Evolutionary conservation across 92 coral and sea anemone species (phyloP), one percentile per base, ranked within the genome.

Genomic region (Palythoa grandis): DNA sequence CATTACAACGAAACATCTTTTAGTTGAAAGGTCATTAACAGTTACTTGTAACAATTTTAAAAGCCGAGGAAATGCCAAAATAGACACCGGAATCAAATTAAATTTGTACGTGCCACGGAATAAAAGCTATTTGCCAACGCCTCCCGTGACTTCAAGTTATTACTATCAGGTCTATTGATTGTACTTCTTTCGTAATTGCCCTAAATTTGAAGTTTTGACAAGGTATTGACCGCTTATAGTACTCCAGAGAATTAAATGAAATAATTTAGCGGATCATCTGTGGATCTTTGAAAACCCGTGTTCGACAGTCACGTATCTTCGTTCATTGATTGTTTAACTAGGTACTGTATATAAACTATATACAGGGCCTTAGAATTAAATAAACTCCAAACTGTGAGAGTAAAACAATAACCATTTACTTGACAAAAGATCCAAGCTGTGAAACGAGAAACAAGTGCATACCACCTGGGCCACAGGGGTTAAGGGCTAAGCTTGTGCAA

Each of bases 1-100:
- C 82, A 35, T 76, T 25, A 53, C 61, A 76, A 54, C 67, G 67
- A 76, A 76, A 76, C 39, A 52, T 56, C 67, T 76, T 76, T 54
- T 25, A 54, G 24, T 29, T 53, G 61, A 76, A 76, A 54, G 40
- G 57, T 23, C 77, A 74, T 74, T 74, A 74, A 16, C 78, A 48
- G 78, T 74, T 22, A 74, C 54, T 48, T 74, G 56, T 25, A 25
- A 48, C 69, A 74, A 29, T 22, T 54, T 50, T 54, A 76, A 54
- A 54, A 13, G 40, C 66, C 40, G 35, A 52, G 82, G 66, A 76
- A 76, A 54, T 76, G 19, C 82, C 79, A 40, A 11, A 74, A 74
- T 47, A 74, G 40, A 74, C 8, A 48, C 60, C 79, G 60, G 79
- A 50, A 74, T 60, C 14, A 12, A 75, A 54, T 15, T 11, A 7